Conservation (phyloP, 2,797 vertebrate genomes). For the Dermochelys coriacea region DNA sequence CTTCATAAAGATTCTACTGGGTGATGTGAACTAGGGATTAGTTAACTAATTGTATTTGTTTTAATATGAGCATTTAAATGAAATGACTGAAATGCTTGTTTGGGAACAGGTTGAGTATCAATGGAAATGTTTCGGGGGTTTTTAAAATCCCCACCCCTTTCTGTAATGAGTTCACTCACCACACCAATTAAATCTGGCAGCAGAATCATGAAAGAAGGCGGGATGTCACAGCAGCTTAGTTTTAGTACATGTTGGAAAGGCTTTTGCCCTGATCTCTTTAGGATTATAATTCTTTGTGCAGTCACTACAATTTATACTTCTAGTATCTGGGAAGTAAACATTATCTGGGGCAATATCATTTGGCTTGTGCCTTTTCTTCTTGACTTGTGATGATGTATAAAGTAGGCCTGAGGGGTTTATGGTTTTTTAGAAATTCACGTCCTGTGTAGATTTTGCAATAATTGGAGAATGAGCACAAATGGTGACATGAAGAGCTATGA, state of each 20-base stretch:
- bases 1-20: neutral
- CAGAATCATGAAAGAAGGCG: neutral
- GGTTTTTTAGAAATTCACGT: neutral
- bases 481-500: neutral
- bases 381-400: neutral
- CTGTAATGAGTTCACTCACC: neutral
- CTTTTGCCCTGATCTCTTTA: neutral
- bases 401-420: neutral
- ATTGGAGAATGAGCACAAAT: neutral
- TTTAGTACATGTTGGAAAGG: slow-evolving; percentile 6
- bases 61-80: neutral
- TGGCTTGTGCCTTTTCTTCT: neutral
- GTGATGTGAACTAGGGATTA: neutral
- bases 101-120: neutral
- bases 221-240: neutral
- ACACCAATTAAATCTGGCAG: neutral
- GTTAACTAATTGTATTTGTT: neutral
- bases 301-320: neutral
- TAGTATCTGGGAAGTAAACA: neutral
- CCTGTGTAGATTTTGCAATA: neutral
- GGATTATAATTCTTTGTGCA: neutral
- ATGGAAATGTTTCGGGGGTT: neutral
- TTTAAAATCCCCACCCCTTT: neutral
- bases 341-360: neutral
- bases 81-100: slow-evolving; percentile 9